These are phyloP conservation scores for Augochlorella aurata DNA, from an alignment of 2,888 invertebrate genomes.

Conservation along the genomic window DNA sequence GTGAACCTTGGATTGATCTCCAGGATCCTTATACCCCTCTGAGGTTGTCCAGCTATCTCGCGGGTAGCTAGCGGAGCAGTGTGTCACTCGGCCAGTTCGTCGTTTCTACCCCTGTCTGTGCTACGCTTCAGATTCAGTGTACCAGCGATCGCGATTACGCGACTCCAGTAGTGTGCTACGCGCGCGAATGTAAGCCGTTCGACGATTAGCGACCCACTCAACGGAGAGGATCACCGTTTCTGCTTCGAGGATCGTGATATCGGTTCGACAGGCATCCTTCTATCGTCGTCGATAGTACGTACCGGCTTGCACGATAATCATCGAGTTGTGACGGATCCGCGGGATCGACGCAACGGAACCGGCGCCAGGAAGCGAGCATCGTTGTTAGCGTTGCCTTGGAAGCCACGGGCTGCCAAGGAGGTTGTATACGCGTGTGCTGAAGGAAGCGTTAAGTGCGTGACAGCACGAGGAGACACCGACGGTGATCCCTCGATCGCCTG, in stretches of 20 bases:
- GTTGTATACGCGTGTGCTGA: slow-evolving; percentile 54
- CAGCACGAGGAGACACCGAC: slow-evolving; percentile 37
- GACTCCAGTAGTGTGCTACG: slow-evolving; percentile 43
- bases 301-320: not conserved
- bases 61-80: slow-evolving; percentile 23
- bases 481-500: slow-evolving; percentile 16
- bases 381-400: slow-evolving; percentile 16
- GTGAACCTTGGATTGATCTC: not conserved
- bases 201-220: not conserved
- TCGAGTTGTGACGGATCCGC: not conserved
- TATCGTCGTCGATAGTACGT: not conserved
- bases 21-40: not conserved
- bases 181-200: slow-evolving; percentile 53
- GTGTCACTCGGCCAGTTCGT: slow-evolving; percentile 24
- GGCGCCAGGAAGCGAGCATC: slow-evolving; percentile 10
- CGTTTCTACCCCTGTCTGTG: slow-evolving; percentile 18
- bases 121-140: slow-evolving; percentile 34
- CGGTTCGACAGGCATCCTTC: not conserved
- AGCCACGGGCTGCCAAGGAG: slow-evolving; percentile 26
- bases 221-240: not conserved
- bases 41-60: not conserved
- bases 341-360: not conserved
- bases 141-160: slow-evolving; percentile 38
- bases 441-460: slow-evolving; percentile 45
- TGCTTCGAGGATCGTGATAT: not conserved